These are phyloP conservation scores for Lutraria rhynchaena DNA, from an alignment of 1,140 invertebrate species.

Conservation along the genomic window DNA sequence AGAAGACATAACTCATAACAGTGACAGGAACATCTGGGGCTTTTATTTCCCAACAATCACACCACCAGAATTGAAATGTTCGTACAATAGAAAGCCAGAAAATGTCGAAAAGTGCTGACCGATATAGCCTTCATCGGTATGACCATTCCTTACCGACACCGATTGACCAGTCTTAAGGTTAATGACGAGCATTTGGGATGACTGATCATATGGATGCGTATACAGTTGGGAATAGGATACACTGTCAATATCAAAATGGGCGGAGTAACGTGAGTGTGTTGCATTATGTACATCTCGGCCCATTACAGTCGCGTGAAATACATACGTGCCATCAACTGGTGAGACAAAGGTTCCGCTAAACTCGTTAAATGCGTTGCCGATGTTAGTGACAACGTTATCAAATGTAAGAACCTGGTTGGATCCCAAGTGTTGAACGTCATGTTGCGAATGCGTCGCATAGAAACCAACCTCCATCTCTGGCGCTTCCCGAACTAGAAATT, in stretches of 20 bases:
- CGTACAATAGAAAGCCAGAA: slow-evolving; percentile 3
- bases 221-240: neutral
- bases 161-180: neutral
- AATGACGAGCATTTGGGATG: slow-evolving; percentile 2
- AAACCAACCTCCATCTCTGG: neutral
- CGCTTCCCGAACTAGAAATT: no score
- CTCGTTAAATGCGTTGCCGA: slow-evolving; percentile 4
- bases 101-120: slow-evolving; percentile 3
- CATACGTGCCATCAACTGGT: slow-evolving; percentile 11
- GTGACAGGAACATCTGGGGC: no score
- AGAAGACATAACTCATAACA: no score
- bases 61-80: neutral
- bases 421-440: neutral
- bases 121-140: slow-evolving; percentile 1
- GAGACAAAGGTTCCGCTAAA: neutral
- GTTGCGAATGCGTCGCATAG: neutral
- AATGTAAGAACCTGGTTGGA: neutral
- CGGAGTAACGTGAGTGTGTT: neutral
- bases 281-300: neutral
- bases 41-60: no score
- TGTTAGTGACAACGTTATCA: slow-evolving; percentile 16
- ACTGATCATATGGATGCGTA: neutral
- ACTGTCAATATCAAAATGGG: neutral
- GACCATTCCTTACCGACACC: neutral
- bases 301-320: neutral